Evolutionary conservation across 2,113 vertebrate genomes (phyloP).

Genomic region (Rhinoderma darwinii): DNA sequence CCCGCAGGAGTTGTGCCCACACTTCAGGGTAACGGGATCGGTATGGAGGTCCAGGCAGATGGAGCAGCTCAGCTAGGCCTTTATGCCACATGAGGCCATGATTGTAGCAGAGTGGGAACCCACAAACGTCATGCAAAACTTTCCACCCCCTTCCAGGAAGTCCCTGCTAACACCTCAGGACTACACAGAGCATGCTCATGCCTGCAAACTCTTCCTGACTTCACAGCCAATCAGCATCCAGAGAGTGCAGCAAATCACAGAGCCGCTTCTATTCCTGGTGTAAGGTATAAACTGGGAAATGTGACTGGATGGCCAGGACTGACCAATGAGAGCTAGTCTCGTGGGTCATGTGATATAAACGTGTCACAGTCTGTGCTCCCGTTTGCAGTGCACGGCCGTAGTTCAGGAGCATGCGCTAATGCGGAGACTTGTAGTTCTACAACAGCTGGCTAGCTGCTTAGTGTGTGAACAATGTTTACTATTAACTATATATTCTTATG

Average conservation of each 20-base stretch:
- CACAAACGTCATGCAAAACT: too few relatives aligned
- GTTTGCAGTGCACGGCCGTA: too few relatives aligned
- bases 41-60: not conserved
- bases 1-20: too few relatives aligned
- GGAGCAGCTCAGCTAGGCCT: not conserved
- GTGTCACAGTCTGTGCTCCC: too few relatives aligned
- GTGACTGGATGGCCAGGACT: not conserved
- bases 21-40: not conserved
- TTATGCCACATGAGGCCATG: not conserved
- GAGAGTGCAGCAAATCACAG: not conserved
- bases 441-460: too few relatives aligned
- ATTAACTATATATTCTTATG: too few relatives aligned
- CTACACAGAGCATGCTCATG: not conserved
- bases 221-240: not conserved
- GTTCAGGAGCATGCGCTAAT: too few relatives aligned
- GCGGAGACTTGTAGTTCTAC: too few relatives aligned
- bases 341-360: not conserved
- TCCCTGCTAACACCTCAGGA: too few relatives aligned
- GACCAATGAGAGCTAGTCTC: too few relatives aligned
- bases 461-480: too few relatives aligned
- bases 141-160: too few relatives aligned
- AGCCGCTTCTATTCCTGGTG: not conserved
- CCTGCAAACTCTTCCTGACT: not conserved
- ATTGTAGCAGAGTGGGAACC: not conserved
- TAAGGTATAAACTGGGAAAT: not conserved